Percentiles rank a stretch among this genome's conserved stretches.
Evolutionary conservation across 1,140 invertebrate species (phyloP).

Genomic region (Drosophila lacertosa): DNA sequence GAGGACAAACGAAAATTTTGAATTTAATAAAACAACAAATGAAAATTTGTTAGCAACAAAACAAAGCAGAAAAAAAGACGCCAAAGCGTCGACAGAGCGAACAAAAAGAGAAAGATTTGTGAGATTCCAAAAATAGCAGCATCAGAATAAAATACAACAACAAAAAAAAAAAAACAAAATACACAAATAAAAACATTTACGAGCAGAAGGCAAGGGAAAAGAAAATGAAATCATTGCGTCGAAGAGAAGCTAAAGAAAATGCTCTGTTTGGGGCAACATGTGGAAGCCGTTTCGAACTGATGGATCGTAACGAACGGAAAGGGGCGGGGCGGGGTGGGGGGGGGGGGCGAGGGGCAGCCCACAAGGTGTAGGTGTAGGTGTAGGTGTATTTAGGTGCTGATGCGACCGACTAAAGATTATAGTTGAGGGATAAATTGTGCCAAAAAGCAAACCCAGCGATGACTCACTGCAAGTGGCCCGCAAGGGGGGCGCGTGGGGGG

Average conservation of each 20-base stretch:
- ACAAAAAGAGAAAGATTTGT: slow-evolving; percentile 42
- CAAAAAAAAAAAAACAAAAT: slow-evolving; percentile 41
- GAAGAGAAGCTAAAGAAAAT: slow-evolving; percentile 17
- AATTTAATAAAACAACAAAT: too few species aligned
- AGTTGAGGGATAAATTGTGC: slow-evolving; percentile 60
- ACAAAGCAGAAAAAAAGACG: not conserved
- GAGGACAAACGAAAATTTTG: too few species aligned
- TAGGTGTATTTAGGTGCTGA: slow-evolving; percentile 54
- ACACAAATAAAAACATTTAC: slow-evolving; percentile 68
- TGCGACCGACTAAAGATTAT: slow-evolving; percentile 62
- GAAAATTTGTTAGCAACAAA: slow-evolving; percentile 17
- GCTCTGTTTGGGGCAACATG: slow-evolving; percentile 12
- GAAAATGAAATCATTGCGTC: slow-evolving; percentile 74
- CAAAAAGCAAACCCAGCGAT: slow-evolving; percentile 65
- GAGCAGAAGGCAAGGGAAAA: slow-evolving; percentile 40
- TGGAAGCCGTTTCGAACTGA: slow-evolving; percentile 12
- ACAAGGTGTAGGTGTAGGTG: slow-evolving; percentile 42
- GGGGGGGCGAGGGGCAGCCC: not conserved
- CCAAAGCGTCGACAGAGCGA: slow-evolving; percentile 1
- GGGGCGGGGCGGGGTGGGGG: not conserved
- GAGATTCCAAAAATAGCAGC: slow-evolving; percentile 65
- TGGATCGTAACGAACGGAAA: slow-evolving; percentile 26
- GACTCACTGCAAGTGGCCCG: slow-evolving; percentile 44
- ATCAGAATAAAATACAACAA: slow-evolving; percentile 47
- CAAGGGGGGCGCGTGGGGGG: not conserved